Evolutionary conservation across 2,113 vertebrate genomes (phyloP).

Genomic region (Oriolus oriolus): DNA sequence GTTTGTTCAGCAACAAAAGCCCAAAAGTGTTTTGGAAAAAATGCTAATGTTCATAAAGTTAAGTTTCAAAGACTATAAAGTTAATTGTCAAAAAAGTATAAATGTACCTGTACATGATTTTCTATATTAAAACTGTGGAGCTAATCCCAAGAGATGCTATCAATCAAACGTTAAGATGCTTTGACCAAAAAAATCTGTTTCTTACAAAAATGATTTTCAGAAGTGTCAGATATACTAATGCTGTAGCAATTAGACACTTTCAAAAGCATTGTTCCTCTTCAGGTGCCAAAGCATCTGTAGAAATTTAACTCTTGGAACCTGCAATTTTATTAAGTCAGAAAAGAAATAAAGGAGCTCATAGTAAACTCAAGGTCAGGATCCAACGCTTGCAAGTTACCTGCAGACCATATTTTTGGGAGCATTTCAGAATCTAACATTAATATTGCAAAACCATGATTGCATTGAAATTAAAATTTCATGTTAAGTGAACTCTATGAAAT

Average conservation of each 20-base stretch:
- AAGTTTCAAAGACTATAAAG: background rate
- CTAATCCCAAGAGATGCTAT: background rate
- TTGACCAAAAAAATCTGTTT: background rate
- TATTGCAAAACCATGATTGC: constrained; percentile 12
- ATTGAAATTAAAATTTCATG: constrained; percentile 27
- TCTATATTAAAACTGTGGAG: background rate
- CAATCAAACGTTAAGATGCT: background rate
- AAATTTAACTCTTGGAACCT: background rate
- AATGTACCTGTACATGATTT: background rate
- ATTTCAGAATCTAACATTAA: constrained; percentile 14
- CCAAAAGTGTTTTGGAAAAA: background rate
- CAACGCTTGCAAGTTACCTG: background rate
- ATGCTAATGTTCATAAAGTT: background rate
- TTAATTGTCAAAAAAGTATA: background rate
- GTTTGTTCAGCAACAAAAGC: background rate
- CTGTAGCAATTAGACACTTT: background rate
- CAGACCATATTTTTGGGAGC: background rate
- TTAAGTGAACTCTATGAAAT: background rate
- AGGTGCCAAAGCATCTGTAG: background rate
- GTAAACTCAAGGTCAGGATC: background rate
- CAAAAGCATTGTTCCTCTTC: background rate
- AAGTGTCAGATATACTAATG: background rate
- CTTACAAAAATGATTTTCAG: background rate
- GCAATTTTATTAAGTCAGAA: background rate
- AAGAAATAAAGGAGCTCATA: background rate